phyloP scores from a whole-genome alignment of 2,888 invertebrate genomes.

The Criorhina ranunculi region DNA sequence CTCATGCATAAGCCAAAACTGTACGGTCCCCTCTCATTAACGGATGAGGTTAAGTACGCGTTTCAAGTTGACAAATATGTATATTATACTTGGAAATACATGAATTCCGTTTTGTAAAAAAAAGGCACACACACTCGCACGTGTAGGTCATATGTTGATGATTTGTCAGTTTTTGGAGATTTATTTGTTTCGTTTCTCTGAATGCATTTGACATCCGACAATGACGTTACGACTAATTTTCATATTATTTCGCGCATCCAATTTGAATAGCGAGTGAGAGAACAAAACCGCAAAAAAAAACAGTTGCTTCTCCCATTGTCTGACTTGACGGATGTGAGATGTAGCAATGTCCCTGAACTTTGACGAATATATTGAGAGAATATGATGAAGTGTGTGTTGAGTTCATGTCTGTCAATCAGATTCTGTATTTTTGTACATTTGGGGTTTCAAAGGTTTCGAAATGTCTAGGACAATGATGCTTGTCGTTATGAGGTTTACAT shows the following conservation, averaged over 20 bases:
- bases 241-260: conserved; percentile 9
- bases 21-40: conserved; percentile 22
- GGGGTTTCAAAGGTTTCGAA: no score
- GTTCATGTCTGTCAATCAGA: no score
- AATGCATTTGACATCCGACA: conserved; percentile 29
- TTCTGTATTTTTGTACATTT: no score
- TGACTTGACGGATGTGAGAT: no score
- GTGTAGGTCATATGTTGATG: conserved; percentile 42
- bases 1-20: not conserved
- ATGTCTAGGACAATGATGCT: no score
- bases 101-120: conserved; percentile 20
- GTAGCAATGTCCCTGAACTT: no score
- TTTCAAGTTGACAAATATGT: conserved; percentile 40
- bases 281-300: no score
- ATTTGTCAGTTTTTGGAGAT: conserved; percentile 19
- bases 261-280: conserved; percentile 9
- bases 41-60: conserved; percentile 23
- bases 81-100: not conserved
- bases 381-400: no score
- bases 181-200: conserved; percentile 26
- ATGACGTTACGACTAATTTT: conserved; percentile 11
- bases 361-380: no score
- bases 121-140: not conserved
- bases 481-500: no score
- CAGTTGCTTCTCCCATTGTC: no score